These are phyloP conservation scores for Melanerpes formicivorus DNA, from an alignment of 2,113 vertebrate genomes.

Conservation along the genomic window DNA sequence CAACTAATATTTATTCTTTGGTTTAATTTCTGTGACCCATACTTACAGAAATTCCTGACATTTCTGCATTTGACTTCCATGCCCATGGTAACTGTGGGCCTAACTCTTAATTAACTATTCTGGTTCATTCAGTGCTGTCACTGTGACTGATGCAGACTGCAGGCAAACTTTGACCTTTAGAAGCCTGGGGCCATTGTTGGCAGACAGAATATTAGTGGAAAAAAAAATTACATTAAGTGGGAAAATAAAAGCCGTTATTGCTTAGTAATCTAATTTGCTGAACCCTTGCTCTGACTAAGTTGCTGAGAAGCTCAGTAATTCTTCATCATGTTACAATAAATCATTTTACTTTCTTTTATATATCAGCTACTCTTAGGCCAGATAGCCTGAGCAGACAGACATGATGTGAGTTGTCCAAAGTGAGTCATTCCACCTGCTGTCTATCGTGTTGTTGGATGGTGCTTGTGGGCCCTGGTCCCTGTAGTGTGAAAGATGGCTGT, in stretches of 20 bases:
- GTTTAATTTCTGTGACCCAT: conserved; percentile 87
- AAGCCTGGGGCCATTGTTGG: conserved; percentile 82
- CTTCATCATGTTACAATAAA: conserved; percentile 98
- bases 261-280: conserved; percentile 92
- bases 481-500: conserved; percentile 96
- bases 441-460: conserved; percentile 91
- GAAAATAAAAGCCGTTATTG: conserved; percentile 84
- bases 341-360: conserved; percentile 99
- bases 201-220: conserved; percentile 70
- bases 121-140: conserved; percentile 87
- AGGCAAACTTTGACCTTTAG: conserved; percentile 86
- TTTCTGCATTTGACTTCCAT: conserved; percentile 85
- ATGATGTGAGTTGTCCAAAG: conserved; percentile 99
- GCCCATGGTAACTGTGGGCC: conserved; percentile 83
- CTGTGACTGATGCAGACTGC: conserved; percentile 91
- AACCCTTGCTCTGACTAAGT: conserved; percentile 99
- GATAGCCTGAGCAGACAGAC: conserved; percentile 99
- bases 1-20: conserved; percentile 84
- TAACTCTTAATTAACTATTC: conserved; percentile 80
- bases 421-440: conserved; percentile 99
- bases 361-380: conserved; percentile 99
- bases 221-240: conserved; percentile 74
- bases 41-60: conserved; percentile 87
- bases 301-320: conserved; percentile 92
- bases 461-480: conserved; percentile 85